These are phyloP conservation scores for Suricata suricatta DNA, from an alignment of 2,113 vertebrate genomes.

Conservation along the genomic window DNA sequence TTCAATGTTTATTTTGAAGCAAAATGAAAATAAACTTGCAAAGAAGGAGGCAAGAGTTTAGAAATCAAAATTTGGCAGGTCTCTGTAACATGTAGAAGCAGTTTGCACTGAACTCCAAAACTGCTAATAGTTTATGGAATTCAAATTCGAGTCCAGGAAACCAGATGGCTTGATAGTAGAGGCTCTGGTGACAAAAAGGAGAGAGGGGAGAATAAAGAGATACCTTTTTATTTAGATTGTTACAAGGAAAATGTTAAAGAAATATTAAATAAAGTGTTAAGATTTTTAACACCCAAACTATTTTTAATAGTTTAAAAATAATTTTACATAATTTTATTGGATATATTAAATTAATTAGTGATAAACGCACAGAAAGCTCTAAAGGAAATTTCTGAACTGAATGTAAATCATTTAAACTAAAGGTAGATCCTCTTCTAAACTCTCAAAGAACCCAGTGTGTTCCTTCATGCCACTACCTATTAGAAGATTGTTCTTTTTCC, in stretches of 20 bases:
- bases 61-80: slow-evolving; percentile 1
- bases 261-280: neutral
- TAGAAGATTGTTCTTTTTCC: neutral
- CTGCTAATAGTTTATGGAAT: neutral
- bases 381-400: slow-evolving; percentile 21
- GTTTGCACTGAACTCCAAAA: neutral
- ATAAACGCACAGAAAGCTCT: neutral
- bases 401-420: slow-evolving; percentile 17
- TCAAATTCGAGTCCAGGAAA: slow-evolving; percentile 27
- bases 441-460: neutral
- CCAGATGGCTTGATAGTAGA: neutral
- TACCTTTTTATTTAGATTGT: neutral
- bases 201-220: neutral
- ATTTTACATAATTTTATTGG: neutral
- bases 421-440: neutral
- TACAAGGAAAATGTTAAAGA: neutral
- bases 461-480: neutral
- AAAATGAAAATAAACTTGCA: neutral
- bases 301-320: neutral
- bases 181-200: neutral
- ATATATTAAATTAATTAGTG: neutral
- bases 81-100: neutral
- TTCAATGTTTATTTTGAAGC: slow-evolving; percentile 31
- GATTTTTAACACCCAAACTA: neutral
- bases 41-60: neutral